Conservation (phyloP, 1,140 invertebrate genomes). For the Drosophila simulans region DNA sequence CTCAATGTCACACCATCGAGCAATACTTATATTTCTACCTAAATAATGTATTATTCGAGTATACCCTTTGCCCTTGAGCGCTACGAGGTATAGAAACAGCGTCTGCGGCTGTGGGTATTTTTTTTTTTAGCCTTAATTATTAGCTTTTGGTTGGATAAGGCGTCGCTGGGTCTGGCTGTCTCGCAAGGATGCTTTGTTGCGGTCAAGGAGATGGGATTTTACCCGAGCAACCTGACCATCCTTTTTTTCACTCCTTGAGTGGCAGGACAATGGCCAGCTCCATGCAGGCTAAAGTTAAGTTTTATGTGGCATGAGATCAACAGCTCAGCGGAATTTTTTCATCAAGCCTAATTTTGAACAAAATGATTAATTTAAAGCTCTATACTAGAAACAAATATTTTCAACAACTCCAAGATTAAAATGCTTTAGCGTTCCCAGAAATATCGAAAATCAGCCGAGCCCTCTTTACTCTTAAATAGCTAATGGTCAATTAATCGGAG, state of each 20-base stretch:
- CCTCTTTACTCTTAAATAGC: background rate
- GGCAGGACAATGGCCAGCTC: constrained; percentile 28
- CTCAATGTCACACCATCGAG: too few species aligned
- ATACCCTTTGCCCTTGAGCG: background rate
- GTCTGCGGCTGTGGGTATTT: constrained; percentile 28
- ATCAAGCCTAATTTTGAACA: background rate
- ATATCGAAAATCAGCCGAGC: background rate
- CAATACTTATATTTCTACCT: too few species aligned
- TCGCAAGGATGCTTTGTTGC: constrained; percentile 53
- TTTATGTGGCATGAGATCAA: constrained; percentile 11
- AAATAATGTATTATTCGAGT: too few species aligned
- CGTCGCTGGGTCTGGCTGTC: constrained; percentile 33
- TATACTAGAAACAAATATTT: background rate
- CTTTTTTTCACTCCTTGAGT: background rate
- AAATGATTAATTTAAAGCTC: too few species aligned
- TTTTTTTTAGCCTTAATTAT: constrained; percentile 58
- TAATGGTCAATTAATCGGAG: constrained; percentile 11
- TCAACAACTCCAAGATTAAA: background rate
- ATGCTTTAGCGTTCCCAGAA: constrained; percentile 5
- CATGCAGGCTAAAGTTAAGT: background rate
- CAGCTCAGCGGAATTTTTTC: background rate
- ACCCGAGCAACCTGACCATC: background rate
- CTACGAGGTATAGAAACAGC: constrained; percentile 5
- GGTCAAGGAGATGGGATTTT: constrained; percentile 25
- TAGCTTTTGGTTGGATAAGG: constrained; percentile 53